Evolutionary conservation across 2,888 invertebrate genomes (phyloP).

Genomic region (Tenthredo scrophulariae): DNA sequence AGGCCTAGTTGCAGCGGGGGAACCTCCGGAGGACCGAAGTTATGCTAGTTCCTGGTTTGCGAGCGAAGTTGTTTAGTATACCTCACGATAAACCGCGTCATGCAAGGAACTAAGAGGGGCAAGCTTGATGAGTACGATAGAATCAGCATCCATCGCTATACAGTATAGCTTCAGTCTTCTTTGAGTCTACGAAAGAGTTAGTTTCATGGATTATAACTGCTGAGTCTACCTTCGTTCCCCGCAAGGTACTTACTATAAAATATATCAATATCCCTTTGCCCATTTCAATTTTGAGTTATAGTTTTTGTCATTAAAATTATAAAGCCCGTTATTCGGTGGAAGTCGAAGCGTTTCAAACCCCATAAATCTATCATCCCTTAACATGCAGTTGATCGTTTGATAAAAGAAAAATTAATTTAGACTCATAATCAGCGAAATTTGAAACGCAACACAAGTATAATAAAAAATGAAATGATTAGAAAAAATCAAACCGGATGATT

Average conservation of each 20-base stretch:
- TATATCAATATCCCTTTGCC: not conserved
- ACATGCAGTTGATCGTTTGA: not conserved
- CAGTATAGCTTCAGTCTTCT: slow-evolving; percentile 30
- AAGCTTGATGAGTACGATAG: not conserved
- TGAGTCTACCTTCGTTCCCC: not conserved
- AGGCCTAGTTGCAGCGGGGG: slow-evolving; percentile 16
- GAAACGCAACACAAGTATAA: not conserved
- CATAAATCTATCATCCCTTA: not conserved
- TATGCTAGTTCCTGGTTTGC: not conserved
- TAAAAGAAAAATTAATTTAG: not conserved
- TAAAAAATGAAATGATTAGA: not conserved
- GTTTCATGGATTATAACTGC: slow-evolving; percentile 40
- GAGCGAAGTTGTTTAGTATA: slow-evolving; percentile 16
- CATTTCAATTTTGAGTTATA: not conserved
- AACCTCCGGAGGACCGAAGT: slow-evolving; percentile 19
- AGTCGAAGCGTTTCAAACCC: not conserved
- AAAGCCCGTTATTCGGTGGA: not conserved
- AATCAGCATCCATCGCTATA: slow-evolving; percentile 27
- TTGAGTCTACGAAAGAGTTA: slow-evolving; percentile 32
- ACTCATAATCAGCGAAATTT: not conserved
- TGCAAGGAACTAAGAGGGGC: slow-evolving; percentile 16
- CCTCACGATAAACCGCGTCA: not conserved
- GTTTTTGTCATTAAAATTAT: not conserved
- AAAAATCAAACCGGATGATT: not conserved
- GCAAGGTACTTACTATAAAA: slow-evolving; percentile 5